phyloP scores from a whole-genome alignment of 2,888 invertebrate genomes.

The Stenichneumon culpator region DNA sequence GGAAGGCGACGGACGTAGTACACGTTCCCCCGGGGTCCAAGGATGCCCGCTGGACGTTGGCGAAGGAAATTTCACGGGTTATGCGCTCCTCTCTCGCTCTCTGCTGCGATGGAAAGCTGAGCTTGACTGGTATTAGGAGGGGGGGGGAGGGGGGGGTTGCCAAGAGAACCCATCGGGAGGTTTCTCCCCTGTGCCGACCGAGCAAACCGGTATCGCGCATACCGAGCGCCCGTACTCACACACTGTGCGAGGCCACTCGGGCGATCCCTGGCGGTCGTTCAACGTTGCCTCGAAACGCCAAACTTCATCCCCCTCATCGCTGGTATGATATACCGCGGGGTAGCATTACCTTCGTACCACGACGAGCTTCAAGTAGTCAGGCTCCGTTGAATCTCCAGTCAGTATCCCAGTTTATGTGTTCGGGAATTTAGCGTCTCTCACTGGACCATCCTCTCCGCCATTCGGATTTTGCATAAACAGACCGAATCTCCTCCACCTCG shows the following conservation, averaged over 20 bases:
- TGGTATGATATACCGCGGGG: constrained; percentile 8
- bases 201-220: constrained; percentile 3
- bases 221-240: not conserved
- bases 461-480: constrained; percentile 13
- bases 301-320: constrained; percentile 5
- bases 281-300: constrained; percentile 1
- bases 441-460: not conserved
- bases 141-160: not conserved
- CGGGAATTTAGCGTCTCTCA: constrained; percentile 3
- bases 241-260: constrained; percentile 2
- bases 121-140: constrained; percentile 7
- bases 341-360: constrained; percentile 10
- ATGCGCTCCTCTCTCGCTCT: constrained; percentile 42
- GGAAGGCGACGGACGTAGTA: constrained; percentile 31
- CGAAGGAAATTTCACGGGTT: constrained; percentile 60
- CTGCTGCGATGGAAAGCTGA: constrained; percentile 52
- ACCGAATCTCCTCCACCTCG: not conserved
- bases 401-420: not conserved
- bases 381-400: constrained; percentile 1
- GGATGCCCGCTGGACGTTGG: constrained; percentile 27
- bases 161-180: not conserved
- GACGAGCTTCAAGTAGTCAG: constrained; percentile 11
- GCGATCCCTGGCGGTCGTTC: constrained; percentile 14
- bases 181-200: not conserved
- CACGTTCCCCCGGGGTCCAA: constrained; percentile 3